Evolutionary conservation across 1,140 invertebrate species (phyloP).

Genomic region (Diorhabda elongata): DNA sequence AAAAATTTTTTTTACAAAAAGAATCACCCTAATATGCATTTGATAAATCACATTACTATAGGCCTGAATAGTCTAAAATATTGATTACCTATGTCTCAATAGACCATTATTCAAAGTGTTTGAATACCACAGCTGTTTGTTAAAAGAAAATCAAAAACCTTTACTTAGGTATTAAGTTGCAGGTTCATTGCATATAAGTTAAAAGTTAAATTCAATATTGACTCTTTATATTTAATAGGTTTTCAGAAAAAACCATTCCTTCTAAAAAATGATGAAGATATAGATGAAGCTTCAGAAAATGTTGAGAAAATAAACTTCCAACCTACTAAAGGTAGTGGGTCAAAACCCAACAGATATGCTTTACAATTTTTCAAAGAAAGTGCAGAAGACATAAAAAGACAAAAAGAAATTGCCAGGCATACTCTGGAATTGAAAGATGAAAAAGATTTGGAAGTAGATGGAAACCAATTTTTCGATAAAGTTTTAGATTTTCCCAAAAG

Average conservation of each 20-base stretch:
- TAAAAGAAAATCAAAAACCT: no score
- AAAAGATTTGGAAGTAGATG: slow-evolving; percentile 64
- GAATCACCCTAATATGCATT: no score
- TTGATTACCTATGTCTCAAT: no score
- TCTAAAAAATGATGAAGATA: neutral
- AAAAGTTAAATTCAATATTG: no score
- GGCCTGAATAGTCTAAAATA: no score
- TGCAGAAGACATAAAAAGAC: slow-evolving; percentile 60
- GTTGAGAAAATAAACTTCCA: slow-evolving; percentile 53
- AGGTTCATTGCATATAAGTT: no score
- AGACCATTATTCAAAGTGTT: no score
- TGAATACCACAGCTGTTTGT: no score
- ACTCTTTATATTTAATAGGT: slow-evolving; percentile 1
- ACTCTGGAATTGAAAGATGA: slow-evolving; percentile 53
- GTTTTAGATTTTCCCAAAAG: slow-evolving; percentile 77
- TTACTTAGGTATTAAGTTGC: no score
- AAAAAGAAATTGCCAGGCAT: slow-evolving; percentile 61
- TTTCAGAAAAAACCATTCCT: slow-evolving; percentile 18
- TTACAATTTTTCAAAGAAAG: slow-evolving; percentile 72
- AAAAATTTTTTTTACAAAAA: no score
- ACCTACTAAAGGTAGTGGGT: slow-evolving; percentile 36
- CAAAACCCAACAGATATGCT: slow-evolving; percentile 60
- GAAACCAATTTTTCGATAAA: slow-evolving; percentile 66
- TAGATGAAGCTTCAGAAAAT: neutral
- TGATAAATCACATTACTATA: no score